Conservation (phyloP, 2,888 invertebrate species). For the Cantharis lateralis region DNA sequence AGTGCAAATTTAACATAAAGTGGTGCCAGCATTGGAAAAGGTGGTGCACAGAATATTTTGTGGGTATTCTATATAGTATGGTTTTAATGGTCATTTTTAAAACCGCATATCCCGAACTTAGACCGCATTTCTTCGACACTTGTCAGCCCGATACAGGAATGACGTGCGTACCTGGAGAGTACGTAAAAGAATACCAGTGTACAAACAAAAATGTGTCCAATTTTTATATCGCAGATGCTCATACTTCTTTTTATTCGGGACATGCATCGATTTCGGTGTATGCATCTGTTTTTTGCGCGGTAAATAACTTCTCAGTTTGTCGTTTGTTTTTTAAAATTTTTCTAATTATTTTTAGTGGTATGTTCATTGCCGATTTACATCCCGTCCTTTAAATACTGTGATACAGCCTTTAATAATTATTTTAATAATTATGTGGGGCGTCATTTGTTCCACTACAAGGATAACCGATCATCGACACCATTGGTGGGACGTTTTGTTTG, state of each 20-base stretch:
- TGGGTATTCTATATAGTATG: not conserved
- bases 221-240: not conserved
- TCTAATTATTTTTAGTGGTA: not conserved
- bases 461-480: conserved; percentile 76
- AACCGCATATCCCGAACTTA: not conserved
- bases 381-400: not conserved
- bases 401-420: not conserved
- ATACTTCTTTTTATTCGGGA: not conserved
- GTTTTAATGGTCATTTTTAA: not conserved
- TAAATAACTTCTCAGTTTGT: not conserved
- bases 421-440: conserved; percentile 63
- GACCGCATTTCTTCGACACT: not conserved
- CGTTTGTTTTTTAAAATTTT: not conserved
- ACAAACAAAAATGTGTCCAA: not conserved
- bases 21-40: not conserved
- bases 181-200: not conserved
- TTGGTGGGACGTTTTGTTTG: conserved; percentile 79
- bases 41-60: not conserved
- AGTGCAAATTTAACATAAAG: not conserved
- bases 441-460: conserved; percentile 68
- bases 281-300: not conserved
- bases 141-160: not conserved
- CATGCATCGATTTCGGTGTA: not conserved
- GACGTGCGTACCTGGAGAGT: not conserved
- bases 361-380: not conserved